Conservation (phyloP, 2,888 invertebrate genomes). For the Dastarcus helophoroides region DNA sequence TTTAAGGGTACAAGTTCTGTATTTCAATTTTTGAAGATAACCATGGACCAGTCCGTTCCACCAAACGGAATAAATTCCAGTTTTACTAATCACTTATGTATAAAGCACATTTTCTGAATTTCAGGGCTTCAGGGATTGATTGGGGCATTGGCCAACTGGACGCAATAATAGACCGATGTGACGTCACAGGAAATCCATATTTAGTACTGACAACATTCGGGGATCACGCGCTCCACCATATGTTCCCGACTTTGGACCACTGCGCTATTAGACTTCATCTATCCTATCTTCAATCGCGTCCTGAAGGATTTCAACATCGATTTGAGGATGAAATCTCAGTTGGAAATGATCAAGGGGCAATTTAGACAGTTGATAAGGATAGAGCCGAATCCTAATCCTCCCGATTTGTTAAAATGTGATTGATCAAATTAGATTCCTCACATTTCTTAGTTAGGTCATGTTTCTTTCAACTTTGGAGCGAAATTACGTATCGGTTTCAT, state of each 20-base stretch:
- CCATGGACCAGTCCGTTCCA: no score
- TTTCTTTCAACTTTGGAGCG: no score
- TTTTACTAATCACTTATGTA: no score
- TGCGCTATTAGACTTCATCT: slow-evolving; percentile 52
- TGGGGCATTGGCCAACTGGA: slow-evolving; percentile 60
- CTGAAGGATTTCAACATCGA: slow-evolving; percentile 51
- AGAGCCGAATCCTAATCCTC: slow-evolving; percentile 32
- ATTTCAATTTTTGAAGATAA: no score
- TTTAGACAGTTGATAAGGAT: slow-evolving; percentile 48
- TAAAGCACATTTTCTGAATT: no score
- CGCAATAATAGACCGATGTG: slow-evolving; percentile 58
- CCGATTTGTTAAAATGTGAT: slow-evolving; percentile 16
- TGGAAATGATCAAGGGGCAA: slow-evolving; percentile 56
- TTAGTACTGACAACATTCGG: slow-evolving; percentile 63
- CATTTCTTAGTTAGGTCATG: no score
- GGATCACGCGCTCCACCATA: slow-evolving; percentile 66
- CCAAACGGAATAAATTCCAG: no score
- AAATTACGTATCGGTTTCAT: no score
- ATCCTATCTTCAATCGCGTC: slow-evolving; percentile 50
- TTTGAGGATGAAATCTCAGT: slow-evolving; percentile 40
- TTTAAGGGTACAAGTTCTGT: no score
- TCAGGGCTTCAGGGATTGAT: slow-evolving; percentile 55
- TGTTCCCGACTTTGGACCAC: slow-evolving; percentile 73
- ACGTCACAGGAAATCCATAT: slow-evolving; percentile 54
- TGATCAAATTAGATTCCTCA: no score